Conservation (phyloP, 2,888 invertebrate species). For the Tiliacea aurago region DNA sequence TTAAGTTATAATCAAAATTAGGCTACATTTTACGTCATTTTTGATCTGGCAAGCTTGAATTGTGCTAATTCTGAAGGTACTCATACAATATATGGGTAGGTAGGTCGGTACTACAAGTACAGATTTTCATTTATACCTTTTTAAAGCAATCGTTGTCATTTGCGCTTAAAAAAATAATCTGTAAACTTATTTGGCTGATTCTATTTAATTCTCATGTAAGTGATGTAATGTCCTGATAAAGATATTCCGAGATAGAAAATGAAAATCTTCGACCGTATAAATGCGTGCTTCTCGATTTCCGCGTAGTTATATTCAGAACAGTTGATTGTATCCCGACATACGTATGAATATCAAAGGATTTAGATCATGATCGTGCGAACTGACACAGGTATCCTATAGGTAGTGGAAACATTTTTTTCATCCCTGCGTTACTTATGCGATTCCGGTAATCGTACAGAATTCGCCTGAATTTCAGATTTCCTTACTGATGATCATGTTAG, state of each 20-base stretch:
- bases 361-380: slow-evolving; percentile 28
- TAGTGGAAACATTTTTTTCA: slow-evolving; percentile 22
- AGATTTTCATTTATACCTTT: background rate
- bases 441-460: slow-evolving; percentile 7
- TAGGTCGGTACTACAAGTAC: background rate
- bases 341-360: slow-evolving; percentile 42
- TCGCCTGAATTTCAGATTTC: background rate
- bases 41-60: no score
- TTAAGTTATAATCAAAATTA: background rate
- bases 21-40: background rate
- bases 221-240: background rate
- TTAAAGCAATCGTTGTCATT: background rate
- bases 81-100: background rate
- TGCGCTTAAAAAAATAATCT: background rate
- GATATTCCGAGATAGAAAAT: background rate
- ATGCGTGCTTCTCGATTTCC: background rate
- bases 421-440: slow-evolving; percentile 30
- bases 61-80: background rate
- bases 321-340: slow-evolving; percentile 10
- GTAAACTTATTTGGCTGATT: background rate
- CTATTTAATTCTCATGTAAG: background rate
- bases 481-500: background rate
- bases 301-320: slow-evolving; percentile 1
- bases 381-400: slow-evolving; percentile 8
- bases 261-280: background rate